Conservation (phyloP, 23 tunicate genomes). For the Ciona savignyi region DNA sequence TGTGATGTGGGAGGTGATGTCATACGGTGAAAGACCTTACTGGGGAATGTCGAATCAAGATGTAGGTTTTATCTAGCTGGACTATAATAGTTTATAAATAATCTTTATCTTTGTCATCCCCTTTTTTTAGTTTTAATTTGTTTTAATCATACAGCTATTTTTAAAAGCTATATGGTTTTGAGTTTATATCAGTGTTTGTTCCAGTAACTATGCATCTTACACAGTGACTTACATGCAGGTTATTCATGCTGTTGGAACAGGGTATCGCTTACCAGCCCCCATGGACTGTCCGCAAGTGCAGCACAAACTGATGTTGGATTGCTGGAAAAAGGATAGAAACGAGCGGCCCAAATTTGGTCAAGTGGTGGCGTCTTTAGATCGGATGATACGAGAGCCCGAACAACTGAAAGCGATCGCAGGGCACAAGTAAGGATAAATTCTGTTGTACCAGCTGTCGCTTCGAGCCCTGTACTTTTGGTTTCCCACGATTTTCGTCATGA, state of each 20-base stretch:
- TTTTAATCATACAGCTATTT: no score
- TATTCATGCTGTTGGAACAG: constrained; percentile 87
- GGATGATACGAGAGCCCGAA: constrained; percentile 65
- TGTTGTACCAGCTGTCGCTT: neutral
- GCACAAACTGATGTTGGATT: constrained; percentile 88
- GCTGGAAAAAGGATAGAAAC: constrained; percentile 90
- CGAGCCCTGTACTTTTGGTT: no score
- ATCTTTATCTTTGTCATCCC: no score
- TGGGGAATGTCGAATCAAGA: constrained; percentile 99
- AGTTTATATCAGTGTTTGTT: no score
- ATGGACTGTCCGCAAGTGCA: constrained; percentile 92
- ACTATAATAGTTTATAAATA: no score
- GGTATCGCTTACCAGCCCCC: constrained; percentile 96
- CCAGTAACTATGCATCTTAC: no score
- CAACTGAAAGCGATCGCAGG: constrained; percentile 54
- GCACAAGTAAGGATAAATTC: constrained; percentile 15
- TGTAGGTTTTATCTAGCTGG: constrained; percentile 75
- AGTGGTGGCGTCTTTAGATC: constrained; percentile 53
- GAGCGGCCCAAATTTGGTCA: constrained; percentile 90
- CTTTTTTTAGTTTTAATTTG: no score
- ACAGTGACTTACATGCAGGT: no score
- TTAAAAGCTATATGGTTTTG: no score
- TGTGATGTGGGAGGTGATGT: constrained; percentile 99
- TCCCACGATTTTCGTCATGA: no score
- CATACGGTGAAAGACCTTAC: constrained; percentile 99